Conservation (phyloP, 2,888 invertebrate species). For the Caenorhabditis sp. region DNA sequence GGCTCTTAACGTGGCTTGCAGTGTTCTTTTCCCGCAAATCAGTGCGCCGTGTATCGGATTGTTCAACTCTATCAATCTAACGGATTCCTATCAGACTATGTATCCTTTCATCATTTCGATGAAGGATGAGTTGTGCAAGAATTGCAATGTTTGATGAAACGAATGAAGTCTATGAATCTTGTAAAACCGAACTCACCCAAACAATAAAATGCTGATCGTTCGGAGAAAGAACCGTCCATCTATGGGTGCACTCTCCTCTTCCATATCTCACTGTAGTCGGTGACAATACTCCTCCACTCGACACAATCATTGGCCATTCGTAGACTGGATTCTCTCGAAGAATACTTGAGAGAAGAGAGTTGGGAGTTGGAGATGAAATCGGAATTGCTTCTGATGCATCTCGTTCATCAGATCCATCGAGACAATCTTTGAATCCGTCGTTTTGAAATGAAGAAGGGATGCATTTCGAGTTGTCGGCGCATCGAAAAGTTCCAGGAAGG, state of each 20-base stretch:
- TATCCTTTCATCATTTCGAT: constrained; percentile 25
- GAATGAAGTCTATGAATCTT: background rate
- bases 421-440: constrained; percentile 76
- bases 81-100: constrained; percentile 16
- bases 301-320: constrained; percentile 52
- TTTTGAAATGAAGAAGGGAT: constrained; percentile 69
- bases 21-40: constrained; percentile 11
- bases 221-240: constrained; percentile 55
- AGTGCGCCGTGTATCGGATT: constrained; percentile 15
- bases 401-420: constrained; percentile 74
- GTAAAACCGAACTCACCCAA: constrained; percentile 36
- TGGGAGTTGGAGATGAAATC: constrained; percentile 6
- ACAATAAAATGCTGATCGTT: constrained; percentile 38
- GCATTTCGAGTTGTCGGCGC: constrained; percentile 76
- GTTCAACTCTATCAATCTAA: constrained; percentile 28
- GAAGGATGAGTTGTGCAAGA: constrained; percentile 12
- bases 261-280: constrained; percentile 56
- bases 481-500: constrained; percentile 71
- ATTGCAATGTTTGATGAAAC: background rate
- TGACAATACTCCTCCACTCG: constrained; percentile 38
- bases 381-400: background rate
- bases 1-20: constrained; percentile 26
- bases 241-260: constrained; percentile 54
- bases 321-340: constrained; percentile 28
- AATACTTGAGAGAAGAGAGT: constrained; percentile 9